Base-by-base conservation (phyloP, 2,888 invertebrate species). In the Hydrotaea diabolus region DNA sequence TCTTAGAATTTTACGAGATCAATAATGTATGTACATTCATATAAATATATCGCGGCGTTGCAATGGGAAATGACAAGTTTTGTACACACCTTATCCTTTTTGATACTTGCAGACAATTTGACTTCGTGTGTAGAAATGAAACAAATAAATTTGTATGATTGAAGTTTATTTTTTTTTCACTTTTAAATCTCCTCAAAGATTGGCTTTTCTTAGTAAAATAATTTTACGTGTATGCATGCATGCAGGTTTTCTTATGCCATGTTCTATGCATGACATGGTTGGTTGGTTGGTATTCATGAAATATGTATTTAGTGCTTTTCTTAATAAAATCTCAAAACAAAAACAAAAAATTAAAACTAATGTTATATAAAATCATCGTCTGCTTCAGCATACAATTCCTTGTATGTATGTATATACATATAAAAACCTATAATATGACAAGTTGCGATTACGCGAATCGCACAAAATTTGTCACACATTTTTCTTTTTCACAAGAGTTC, bases 331-430 rank as follows among this genome's bases (percentile, higher is more conserved):
- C 36, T 46, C 13, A 69, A 69, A 17, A 46, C 43, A 66, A 39
- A 19, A 2, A 43, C 9, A 69, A 15, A 15, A 43, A 19, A 43
- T 43, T 43, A 46, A 19, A 69, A 46, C 5, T 69, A 69, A 43
- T 55, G 55, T 55, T 55, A 49, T 55, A 15, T 19, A 59, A 43
- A 31, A 62, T 36, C 31, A 7, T 62, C 62, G 66, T 8, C 11
- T 43, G 43, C 11, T n/a, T 17, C 39, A 2, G 2, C n/a, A 66
- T 39, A 39, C 39, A 66, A 43, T 43, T 11, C 21, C 43, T 43
- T 39, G 66, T 39, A 69, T 69, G 43, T 43, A 26, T 69, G 43
- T 69, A 15, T 69, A 39, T 69, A 69, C 43, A 69, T 69, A 69
- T 69, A 69, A 69, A 69, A 69, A 46, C 43, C 43, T 69, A 46